Evolutionary conservation across 1,140 invertebrate genomes (phyloP).

Genomic region (Asobara japonica): DNA sequence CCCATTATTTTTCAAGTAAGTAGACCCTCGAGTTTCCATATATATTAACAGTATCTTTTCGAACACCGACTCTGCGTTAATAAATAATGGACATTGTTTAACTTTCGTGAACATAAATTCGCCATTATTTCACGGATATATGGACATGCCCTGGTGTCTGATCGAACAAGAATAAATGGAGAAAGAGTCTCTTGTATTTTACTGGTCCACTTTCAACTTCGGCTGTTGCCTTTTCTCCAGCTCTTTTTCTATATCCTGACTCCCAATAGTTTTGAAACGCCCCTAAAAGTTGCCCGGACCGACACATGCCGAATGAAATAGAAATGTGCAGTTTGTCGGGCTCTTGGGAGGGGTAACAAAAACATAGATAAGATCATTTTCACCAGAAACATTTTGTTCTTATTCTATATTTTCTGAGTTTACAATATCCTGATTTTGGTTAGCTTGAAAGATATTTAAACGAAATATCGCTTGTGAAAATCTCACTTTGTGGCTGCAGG

Average conservation of each 20-base stretch:
- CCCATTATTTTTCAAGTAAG: no score
- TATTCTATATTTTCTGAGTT: no score
- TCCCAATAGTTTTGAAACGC: conserved; percentile 21
- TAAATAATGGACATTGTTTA: no score
- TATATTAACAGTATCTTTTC: no score
- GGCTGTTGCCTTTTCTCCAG: neutral
- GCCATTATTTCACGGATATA: conserved; percentile 6
- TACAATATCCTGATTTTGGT: no score
- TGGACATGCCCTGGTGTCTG: neutral
- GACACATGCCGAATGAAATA: neutral
- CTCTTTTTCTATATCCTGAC: conserved; percentile 14
- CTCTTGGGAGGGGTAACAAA: neutral
- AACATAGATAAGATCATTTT: neutral
- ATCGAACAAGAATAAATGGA: conserved; percentile 25
- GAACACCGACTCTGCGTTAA: no score
- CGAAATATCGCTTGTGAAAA: no score
- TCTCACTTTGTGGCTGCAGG: no score
- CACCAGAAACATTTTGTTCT: conserved; percentile 6
- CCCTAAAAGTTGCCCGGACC: neutral
- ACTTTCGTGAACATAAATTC: no score
- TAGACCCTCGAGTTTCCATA: no score
- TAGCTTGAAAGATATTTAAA: no score
- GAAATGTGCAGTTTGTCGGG: conserved; percentile 10
- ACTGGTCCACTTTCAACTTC: conserved; percentile 23
- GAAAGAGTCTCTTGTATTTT: conserved; percentile 20